Percentiles rank a stretch among this genome's conserved stretches.
Evolutionary conservation across 2,888 invertebrate species (phyloP).

Genomic region (Anodontia alba): DNA sequence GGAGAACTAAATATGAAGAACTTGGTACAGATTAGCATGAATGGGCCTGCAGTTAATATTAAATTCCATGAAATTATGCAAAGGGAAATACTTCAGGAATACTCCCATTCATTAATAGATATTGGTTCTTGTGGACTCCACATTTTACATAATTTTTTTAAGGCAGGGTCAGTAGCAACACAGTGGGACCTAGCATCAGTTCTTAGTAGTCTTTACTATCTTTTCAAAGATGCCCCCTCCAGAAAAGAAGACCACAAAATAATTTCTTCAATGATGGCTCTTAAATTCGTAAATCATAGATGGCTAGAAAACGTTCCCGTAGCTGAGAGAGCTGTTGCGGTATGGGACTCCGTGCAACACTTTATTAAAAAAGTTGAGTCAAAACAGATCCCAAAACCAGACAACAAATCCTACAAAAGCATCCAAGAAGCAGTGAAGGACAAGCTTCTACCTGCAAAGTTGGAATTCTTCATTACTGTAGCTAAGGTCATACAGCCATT

Average conservation of each 20-base stretch:
- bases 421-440: slow-evolving; percentile 23
- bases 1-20: slow-evolving; percentile 17
- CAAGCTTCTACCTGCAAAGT: background rate
- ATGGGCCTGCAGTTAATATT: slow-evolving; percentile 43
- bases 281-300: slow-evolving; percentile 35
- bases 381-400: slow-evolving; percentile 10
- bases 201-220: slow-evolving; percentile 64
- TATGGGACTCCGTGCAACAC: slow-evolving; percentile 37
- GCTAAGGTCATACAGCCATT: background rate
- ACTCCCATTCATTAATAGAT: slow-evolving; percentile 37
- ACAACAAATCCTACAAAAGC: background rate
- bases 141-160: slow-evolving; percentile 57
- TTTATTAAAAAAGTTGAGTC: slow-evolving; percentile 37
- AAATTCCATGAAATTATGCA: slow-evolving; percentile 28
- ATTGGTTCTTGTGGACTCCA: slow-evolving; percentile 64
- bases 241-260: slow-evolving; percentile 70
- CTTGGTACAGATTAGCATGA: slow-evolving; percentile 42
- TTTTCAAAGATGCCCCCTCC: slow-evolving; percentile 77
- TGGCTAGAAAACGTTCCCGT: slow-evolving; percentile 55
- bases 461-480: background rate
- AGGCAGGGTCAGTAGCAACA: slow-evolving; percentile 35
- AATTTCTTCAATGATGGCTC: too few relatives aligned
- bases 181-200: slow-evolving; percentile 60
- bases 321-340: slow-evolving; percentile 31
- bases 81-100: slow-evolving; percentile 23